These are phyloP conservation scores for Salmo trutta DNA, from an alignment of 2,797 vertebrate genomes.

Conservation along the genomic window DNA sequence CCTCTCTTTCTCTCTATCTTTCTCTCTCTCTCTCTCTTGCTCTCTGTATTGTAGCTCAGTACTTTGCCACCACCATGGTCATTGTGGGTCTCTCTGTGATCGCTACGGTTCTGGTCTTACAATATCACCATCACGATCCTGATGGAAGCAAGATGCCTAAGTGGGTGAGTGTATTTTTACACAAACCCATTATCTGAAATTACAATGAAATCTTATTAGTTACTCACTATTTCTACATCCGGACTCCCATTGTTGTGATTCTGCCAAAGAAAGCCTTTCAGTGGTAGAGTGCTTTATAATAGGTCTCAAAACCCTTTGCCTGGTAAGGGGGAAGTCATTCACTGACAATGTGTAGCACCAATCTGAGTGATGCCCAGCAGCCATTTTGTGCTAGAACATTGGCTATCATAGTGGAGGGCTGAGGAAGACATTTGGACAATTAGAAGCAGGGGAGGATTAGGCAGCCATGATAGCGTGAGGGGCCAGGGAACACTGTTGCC, in stretches of 20 bases:
- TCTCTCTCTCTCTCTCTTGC: neutral
- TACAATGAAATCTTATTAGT: neutral
- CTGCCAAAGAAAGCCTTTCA: too few species aligned
- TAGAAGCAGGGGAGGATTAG: neutral
- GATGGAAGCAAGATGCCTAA: slow-evolving; percentile 78
- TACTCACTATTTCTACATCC: neutral
- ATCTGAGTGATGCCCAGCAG: neutral
- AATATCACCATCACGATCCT: slow-evolving; percentile 79
- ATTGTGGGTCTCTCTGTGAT: slow-evolving; percentile 79
- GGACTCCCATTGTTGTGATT: neutral
- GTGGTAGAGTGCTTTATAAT: neutral
- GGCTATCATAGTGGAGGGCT: neutral
- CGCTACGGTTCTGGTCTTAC: slow-evolving; percentile 78
- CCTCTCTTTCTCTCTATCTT: neutral
- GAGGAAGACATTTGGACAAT: neutral
- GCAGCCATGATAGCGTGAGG: neutral
- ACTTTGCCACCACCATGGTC: slow-evolving; percentile 80
- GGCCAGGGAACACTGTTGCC: neutral
- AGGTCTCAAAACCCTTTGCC: neutral
- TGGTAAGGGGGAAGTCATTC: neutral
- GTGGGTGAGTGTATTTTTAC: slow-evolving; percentile 70
- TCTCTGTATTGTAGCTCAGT: slow-evolving; percentile 65
- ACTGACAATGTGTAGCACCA: neutral
- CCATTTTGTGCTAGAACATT: neutral
- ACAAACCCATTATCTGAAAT: neutral